Percentiles rank a stretch among this genome's conserved stretches.
phyloP scores from a whole-genome alignment of 1,140 invertebrate genomes.

The Sarcophaga peregrina region DNA sequence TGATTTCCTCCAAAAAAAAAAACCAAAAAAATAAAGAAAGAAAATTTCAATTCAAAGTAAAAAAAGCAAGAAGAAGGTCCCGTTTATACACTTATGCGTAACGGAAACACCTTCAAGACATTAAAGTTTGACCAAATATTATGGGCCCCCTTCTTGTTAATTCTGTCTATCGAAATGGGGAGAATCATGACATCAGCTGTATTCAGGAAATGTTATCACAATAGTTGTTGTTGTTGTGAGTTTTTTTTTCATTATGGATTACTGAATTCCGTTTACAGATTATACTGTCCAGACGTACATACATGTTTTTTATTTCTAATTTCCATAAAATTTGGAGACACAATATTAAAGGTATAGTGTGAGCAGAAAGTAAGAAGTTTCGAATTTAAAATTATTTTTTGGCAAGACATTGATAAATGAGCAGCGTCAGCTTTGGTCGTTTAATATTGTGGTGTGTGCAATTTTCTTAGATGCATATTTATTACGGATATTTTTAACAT shows the following conservation, averaged over 20 bases:
- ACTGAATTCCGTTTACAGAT: slow-evolving; percentile 34
- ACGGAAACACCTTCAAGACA: slow-evolving; percentile 35
- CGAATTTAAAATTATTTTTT: no score
- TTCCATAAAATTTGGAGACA: slow-evolving; percentile 24
- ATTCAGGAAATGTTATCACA: not conserved
- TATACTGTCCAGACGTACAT: slow-evolving; percentile 34
- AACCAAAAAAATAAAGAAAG: not conserved
- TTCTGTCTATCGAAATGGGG: not conserved
- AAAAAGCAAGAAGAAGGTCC: not conserved
- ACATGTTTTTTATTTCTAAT: slow-evolving; percentile 10
- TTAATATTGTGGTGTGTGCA: no score
- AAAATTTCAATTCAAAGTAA: not conserved
- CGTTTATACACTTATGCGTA: not conserved
- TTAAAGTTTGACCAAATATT: slow-evolving; percentile 19
- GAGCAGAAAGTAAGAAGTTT: no score
- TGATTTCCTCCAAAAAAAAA: not conserved
- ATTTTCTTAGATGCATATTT: no score
- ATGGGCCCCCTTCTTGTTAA: not conserved
- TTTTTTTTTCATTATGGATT: slow-evolving; percentile 27
- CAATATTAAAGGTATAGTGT: not conserved
- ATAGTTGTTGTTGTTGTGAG: slow-evolving; percentile 2
- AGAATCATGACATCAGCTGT: slow-evolving; percentile 36
- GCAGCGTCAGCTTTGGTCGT: no score
- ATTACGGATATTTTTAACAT: no score
- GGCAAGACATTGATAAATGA: no score